Evolutionary conservation across 2,888 invertebrate species (phyloP), one percentile per base, ranked within the genome.

Genomic region (Diogma glabrata): DNA sequence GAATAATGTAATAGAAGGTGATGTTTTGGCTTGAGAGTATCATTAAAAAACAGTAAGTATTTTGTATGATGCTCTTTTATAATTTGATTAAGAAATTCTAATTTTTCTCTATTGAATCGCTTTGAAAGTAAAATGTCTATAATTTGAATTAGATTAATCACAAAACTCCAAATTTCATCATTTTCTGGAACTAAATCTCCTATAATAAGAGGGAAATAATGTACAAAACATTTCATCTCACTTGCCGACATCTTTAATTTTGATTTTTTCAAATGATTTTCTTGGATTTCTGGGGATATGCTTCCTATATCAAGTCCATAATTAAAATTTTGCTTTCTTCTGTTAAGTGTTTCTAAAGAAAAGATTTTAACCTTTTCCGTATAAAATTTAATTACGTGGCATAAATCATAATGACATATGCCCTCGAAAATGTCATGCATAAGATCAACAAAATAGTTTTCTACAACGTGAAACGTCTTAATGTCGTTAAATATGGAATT

Each of bases 301-400:
- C 10, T 47, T 4, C 47, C 47, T 17, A 58, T 57, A 23, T 59
- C 52, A 9, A 20, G 4, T 10, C 43, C 43, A n/a, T 20, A 43
- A 43, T 20, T 43, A 12, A 43, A 43, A 19, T 43, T 3, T 4
- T 20, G 7, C 12, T 43, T 43, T 43, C 20, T 43, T 8, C 20
- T 17, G 12, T 43, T 43, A 12, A 43, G 20, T 9, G 43, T 43
- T 19, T 19, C 20, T n/a, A 43, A 43, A 10, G 43, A 20, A 43
- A 43, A 43, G 6, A 43, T 4, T 43, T 43, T 43, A 9, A 20
- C 38, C 10, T 3, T 16, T 38, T 38, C 38, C 3, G 38, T 38
- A 10, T 38, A 38, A 38, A 17, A 38, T 38, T 33, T 33, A 14
- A 33, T 33, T 10, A 33, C 33, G 12, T 33, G 33, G 12, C 33